These are phyloP conservation scores for Eurois occulta DNA, from an alignment of 2,888 invertebrate genomes.

Conservation along the genomic window DNA sequence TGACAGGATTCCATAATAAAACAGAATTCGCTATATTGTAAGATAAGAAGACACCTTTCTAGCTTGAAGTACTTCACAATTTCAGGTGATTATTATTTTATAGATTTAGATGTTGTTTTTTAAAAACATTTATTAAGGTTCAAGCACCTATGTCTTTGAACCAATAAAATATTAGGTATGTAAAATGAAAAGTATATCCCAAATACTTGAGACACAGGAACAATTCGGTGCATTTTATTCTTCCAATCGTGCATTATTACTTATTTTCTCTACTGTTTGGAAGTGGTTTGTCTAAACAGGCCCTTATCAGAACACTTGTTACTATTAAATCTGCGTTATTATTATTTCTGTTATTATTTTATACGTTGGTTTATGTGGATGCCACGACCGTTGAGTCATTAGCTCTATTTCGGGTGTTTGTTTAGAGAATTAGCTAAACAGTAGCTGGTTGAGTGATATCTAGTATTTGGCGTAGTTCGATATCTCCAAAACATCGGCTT, in stretches of 20 bases:
- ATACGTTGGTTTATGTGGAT: constrained; percentile 58
- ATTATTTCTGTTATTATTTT: constrained; percentile 60
- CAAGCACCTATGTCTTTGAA: too few species aligned
- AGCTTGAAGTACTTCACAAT: neutral
- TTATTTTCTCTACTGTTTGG: neutral
- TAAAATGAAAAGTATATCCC: neutral
- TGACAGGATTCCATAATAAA: neutral
- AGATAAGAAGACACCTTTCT: neutral
- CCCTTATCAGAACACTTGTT: constrained; percentile 58
- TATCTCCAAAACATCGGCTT: neutral
- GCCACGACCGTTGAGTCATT: constrained; percentile 64
- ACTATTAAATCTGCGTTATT: constrained; percentile 53
- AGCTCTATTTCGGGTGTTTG: constrained; percentile 44
- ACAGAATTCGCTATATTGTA: neutral
- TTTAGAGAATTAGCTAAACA: constrained; percentile 42
- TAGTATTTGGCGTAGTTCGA: constrained; percentile 25
- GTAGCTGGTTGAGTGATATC: constrained; percentile 31
- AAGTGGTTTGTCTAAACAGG: constrained; percentile 25
- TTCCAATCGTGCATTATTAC: neutral
- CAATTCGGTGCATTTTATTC: neutral
- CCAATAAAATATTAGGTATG: too few species aligned
- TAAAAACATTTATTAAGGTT: neutral
- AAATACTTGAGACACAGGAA: neutral
- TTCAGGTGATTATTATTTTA: too few species aligned
- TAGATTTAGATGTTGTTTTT: too few species aligned